Evolutionary conservation across 2,888 invertebrate genomes (phyloP).

Genomic region (Sepiola atlantica): DNA sequence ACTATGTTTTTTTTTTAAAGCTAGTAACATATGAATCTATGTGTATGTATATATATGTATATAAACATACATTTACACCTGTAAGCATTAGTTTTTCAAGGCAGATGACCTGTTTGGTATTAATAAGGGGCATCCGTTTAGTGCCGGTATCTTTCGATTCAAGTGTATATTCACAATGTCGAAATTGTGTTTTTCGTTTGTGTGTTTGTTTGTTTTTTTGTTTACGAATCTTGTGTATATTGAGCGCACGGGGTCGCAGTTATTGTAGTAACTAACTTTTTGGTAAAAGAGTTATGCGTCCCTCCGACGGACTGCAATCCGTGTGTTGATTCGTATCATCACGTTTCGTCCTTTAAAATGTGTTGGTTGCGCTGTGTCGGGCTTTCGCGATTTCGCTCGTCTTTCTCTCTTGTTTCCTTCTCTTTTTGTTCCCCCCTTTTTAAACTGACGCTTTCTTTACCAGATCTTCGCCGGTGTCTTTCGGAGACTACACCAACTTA

Average conservation of each 20-base stretch:
- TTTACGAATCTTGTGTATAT: not conserved
- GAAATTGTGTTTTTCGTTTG: not conserved
- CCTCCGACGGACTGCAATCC: conserved; percentile 32
- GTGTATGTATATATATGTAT: not conserved
- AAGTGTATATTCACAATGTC: not conserved
- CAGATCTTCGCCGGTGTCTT: not conserved
- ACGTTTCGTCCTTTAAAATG: conserved; percentile 32
- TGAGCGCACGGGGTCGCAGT: not conserved
- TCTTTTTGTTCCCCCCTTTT: not conserved
- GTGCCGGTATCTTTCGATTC: not conserved
- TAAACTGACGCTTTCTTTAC: not conserved
- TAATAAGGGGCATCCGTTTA: not conserved
- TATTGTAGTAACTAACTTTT: not conserved
- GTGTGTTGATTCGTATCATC: too few species aligned
- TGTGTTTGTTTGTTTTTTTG: too few species aligned
- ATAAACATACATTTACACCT: not conserved
- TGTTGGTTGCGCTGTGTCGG: not conserved
- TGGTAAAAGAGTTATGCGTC: conserved; percentile 8
- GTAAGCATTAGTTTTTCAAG: not conserved
- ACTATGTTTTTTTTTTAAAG: not conserved
- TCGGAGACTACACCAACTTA: too few species aligned
- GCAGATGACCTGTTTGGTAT: not conserved
- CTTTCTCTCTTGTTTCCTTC: not conserved
- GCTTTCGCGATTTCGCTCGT: not conserved
- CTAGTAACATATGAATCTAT: not conserved